phyloP scores from a whole-genome alignment of 2,888 invertebrate species.

The Camponotus fellah region DNA sequence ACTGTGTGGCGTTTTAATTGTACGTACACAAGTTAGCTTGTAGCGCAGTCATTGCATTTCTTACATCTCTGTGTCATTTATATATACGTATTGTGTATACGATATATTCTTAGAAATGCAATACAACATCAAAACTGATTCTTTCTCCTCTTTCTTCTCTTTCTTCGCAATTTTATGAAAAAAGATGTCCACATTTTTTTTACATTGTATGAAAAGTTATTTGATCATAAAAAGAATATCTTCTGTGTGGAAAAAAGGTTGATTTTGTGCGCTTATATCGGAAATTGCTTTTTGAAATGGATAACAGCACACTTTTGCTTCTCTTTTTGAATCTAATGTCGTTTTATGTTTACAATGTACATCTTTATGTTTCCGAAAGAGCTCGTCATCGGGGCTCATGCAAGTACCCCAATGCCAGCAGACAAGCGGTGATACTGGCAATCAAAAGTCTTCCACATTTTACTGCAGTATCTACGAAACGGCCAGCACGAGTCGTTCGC shows the following conservation, averaged over 20 bases:
- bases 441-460: slow-evolving; percentile 76
- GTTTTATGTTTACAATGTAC: slow-evolving; percentile 44
- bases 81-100: background rate
- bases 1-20: background rate
- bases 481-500: slow-evolving; percentile 73
- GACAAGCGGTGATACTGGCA: slow-evolving; percentile 71
- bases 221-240: background rate
- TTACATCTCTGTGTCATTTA: background rate
- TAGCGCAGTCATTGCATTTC: background rate
- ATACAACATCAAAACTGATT: background rate
- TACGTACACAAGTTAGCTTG: slow-evolving; percentile 4
- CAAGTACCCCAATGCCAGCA: slow-evolving; percentile 80
- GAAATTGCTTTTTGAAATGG: background rate
- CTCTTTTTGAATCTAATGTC: slow-evolving; percentile 26
- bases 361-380: slow-evolving; percentile 54
- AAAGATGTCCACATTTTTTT: background rate
- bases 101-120: background rate
- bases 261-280: slow-evolving; percentile 5
- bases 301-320: slow-evolving; percentile 7
- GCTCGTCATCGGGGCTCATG: slow-evolving; percentile 69
- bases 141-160: background rate
- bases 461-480: slow-evolving; percentile 78
- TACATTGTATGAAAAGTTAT: background rate
- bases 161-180: slow-evolving; percentile 6
- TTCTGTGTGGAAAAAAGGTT: background rate